Conservation (phyloP, 2,113 vertebrate genomes). For the Probosciger aterrimus region DNA sequence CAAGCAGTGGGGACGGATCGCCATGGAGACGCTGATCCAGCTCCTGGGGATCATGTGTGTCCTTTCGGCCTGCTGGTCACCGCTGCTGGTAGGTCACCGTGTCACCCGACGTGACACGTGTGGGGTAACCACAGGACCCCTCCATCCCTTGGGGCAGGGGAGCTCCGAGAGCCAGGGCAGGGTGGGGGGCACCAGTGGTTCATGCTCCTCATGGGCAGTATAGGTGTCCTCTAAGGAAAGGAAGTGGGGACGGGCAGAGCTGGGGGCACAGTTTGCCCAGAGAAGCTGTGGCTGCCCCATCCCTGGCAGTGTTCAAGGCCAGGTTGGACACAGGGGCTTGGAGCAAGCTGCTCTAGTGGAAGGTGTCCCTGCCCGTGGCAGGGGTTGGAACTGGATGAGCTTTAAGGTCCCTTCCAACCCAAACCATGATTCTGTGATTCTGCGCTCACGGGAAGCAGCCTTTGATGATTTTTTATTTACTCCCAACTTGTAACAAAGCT, state of each 20-base stretch:
- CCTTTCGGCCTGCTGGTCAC: conserved; percentile 90
- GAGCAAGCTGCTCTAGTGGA: neutral
- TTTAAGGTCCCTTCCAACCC: neutral
- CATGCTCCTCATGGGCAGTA: rapidly evolving
- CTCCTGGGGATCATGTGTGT: conserved; percentile 95
- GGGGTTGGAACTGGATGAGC: neutral
- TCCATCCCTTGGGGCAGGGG: neutral
- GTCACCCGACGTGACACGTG: rapidly evolving
- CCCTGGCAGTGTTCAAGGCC: neutral
- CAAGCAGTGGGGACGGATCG: conserved; percentile 89
- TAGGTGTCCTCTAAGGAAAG: neutral
- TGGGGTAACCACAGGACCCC: rapidly evolving
- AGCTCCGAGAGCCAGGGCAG: neutral
- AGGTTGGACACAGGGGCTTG: neutral
- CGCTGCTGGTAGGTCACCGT: conserved; percentile 86
- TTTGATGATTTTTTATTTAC: rapidly evolving
- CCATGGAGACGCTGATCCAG: conserved; percentile 91
- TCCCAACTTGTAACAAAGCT: neutral
- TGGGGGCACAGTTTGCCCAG: neutral
- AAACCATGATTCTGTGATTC: neutral
- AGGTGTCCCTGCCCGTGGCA: neutral
- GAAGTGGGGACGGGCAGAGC: neutral
- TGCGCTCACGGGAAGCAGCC: rapidly evolving
- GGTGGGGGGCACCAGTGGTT: neutral
- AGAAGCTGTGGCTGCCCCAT: neutral